Evolutionary conservation across 2,888 invertebrate species (phyloP), one percentile per base, ranked within the genome.

Genomic region (Thysanoteuthis rhombus): DNA sequence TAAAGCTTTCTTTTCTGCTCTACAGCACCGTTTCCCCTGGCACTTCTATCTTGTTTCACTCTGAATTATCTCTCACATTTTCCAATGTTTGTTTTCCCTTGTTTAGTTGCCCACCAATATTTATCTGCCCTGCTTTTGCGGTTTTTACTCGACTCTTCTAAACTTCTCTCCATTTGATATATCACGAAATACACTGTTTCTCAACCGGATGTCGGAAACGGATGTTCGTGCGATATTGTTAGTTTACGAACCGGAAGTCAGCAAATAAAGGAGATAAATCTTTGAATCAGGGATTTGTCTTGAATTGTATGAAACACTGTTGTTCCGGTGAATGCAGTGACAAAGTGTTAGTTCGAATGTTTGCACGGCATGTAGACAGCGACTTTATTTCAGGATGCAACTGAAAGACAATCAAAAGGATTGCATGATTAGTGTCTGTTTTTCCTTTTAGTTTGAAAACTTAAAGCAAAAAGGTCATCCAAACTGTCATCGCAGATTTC

Each of bases 191-290:
- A 10, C n/a, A n/a, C n/a, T 12, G 75, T 36, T 12, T n/a, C 75
- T 16, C 36, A n/a, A n/a, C 75, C 75, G n/a, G 75, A 75, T n/a
- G 75, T n/a, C 75, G 75, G 75, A 75, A 75, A n/a, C 75, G 75
- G 75, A 75, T 16, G 75, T 75, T 75, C 75, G 75, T 75, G 75
- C 75, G 36, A 75, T 75, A 75, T n/a, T 75, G 16, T 75, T n/a
- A 75, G n/a, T 75, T 75, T 75, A 75, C n/a, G 75, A 75, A 75
- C 75, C 75, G 75, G 75, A 75, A 75, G 75, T 75, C 75, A 75
- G n/a, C 75, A 75, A 75, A 75, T 75, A 75, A n/a, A 75, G n/a
- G 36, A 10, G 75, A 19, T 10, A 36, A 12, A 75, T 75, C 36
- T n/a, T n/a, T n/a, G 16, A 75, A 75, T n/a, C 16, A 75, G n/a